phyloP scores from a whole-genome alignment of 1,140 invertebrate species.

The Pseudachorutes palmiensis region DNA sequence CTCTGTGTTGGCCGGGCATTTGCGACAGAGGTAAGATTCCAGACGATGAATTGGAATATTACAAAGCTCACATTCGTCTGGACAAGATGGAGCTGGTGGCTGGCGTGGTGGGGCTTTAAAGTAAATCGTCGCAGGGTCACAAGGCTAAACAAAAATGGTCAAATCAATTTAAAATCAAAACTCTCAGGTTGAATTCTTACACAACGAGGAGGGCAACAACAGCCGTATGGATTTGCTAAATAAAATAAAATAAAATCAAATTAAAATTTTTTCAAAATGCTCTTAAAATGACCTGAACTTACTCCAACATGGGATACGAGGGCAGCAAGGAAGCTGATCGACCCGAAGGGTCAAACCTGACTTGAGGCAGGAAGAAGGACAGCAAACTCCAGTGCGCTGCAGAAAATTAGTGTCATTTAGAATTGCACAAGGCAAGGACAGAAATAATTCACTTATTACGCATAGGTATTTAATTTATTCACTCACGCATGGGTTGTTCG shows the following conservation, averaged over 20 bases:
- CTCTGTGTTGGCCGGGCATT: neutral
- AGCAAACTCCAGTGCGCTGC: neutral
- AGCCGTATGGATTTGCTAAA: neutral
- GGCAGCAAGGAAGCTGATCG: neutral
- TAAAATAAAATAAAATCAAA: neutral
- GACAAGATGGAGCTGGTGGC: neutral
- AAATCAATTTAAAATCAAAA: neutral
- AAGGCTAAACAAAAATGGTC: neutral
- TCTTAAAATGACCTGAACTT: neutral
- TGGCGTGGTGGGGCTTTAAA: neutral
- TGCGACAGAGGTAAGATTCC: neutral
- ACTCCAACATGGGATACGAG: neutral
- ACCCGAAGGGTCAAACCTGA: neutral
- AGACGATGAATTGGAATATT: neutral
- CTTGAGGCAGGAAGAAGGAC: slow-evolving; percentile 1
- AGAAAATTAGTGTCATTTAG: neutral
- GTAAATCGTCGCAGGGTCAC: neutral
- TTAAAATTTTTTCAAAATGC: slow-evolving; percentile 1
- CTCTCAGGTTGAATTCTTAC: neutral
- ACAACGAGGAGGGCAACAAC: neutral
- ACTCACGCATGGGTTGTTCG: neutral
- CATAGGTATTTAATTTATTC: too few species aligned
- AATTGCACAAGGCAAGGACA: neutral
- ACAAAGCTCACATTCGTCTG: neutral
- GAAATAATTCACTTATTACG: neutral